phyloP scores from a whole-genome alignment of 2,888 invertebrate genomes.

The Odontocerum albicorne region DNA sequence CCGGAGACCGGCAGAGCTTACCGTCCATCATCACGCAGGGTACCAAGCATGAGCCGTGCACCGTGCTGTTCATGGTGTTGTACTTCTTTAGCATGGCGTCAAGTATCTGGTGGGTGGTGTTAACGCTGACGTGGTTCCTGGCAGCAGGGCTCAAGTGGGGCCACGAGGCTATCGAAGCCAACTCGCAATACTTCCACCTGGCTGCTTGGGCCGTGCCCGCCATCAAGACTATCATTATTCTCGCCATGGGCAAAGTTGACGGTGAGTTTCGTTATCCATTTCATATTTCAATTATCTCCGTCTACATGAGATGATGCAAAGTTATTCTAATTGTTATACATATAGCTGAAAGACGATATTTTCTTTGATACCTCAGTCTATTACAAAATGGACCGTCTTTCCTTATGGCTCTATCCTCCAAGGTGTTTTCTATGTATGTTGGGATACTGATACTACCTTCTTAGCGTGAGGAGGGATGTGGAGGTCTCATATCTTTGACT shows the following conservation, averaged over 20 bases:
- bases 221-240: conserved; percentile 90
- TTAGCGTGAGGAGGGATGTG: no score
- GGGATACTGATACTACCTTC: no score
- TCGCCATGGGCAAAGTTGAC: conserved; percentile 95
- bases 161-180: conserved; percentile 96
- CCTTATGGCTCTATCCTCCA: no score
- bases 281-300: no score
- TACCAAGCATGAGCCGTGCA: conserved; percentile 80
- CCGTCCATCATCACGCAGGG: conserved; percentile 87
- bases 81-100: conserved; percentile 97
- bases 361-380: no score
- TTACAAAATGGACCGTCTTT: no score
- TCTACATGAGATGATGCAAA: no score
- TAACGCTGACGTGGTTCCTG: conserved; percentile 95
- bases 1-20: conserved; percentile 71
- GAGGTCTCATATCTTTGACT: no score
- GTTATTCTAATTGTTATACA: no score
- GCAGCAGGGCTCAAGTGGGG: conserved; percentile 98
- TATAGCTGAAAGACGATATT: no score
- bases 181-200: conserved; percentile 95
- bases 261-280: conserved; percentile 71
- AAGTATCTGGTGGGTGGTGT: conserved; percentile 96
- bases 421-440: no score
- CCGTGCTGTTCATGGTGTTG: conserved; percentile 93
- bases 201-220: conserved; percentile 98